These are phyloP conservation scores for Iguana delicatissima DNA, from an alignment of 2,797 vertebrate species.

Conservation along the genomic window DNA sequence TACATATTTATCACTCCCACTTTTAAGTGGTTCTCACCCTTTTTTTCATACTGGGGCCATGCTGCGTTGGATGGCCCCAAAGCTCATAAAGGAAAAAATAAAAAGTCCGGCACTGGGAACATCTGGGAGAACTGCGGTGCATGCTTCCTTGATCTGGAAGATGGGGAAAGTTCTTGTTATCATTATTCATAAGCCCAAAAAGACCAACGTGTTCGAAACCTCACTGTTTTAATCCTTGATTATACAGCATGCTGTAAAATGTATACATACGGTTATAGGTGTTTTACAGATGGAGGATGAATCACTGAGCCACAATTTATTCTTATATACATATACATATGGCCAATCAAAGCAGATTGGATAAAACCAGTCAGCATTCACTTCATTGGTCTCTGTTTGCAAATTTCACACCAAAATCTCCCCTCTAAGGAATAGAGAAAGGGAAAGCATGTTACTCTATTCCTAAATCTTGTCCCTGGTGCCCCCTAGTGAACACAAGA, in stretches of 20 bases:
- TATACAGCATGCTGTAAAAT: background rate
- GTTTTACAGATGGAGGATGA: too few relatives aligned
- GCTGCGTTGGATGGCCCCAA: constrained; percentile 47
- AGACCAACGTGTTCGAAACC: background rate
- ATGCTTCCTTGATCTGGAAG: constrained; percentile 2
- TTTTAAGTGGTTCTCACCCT: constrained; percentile 55
- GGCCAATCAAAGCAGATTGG: background rate
- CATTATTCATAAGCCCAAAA: background rate
- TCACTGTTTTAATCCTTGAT: background rate
- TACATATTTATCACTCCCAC: constrained; percentile 65
- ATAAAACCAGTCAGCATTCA: constrained; percentile 1
- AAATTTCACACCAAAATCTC: background rate
- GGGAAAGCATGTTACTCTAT: too few relatives aligned
- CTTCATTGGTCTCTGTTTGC: background rate
- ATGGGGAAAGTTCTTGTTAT: background rate
- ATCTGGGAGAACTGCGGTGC: background rate
- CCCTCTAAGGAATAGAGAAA: background rate
- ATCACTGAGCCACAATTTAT: background rate
- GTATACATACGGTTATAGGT: background rate
- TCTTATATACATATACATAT: background rate
- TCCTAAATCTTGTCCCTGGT: background rate
- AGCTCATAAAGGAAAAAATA: constrained; percentile 41
- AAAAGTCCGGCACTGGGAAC: constrained; percentile 8
- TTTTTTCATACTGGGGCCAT: constrained; percentile 51
- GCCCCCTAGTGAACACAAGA: constrained; percentile 3